Conservation (phyloP, 2,888 invertebrate genomes). For the Eilema caniola region DNA sequence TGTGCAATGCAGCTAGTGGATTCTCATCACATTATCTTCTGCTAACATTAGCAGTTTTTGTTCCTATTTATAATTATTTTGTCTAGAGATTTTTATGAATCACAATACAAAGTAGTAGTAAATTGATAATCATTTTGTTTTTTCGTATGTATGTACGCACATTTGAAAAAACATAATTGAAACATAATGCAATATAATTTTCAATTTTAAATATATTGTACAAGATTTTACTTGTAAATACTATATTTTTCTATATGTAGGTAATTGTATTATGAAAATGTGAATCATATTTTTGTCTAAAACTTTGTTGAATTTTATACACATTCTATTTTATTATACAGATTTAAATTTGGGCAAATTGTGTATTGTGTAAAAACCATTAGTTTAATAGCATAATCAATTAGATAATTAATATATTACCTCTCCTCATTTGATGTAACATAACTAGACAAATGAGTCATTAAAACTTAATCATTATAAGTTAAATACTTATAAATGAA, state of each 20-base stretch:
- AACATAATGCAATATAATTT: not conserved
- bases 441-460: not conserved
- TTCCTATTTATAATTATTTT: constrained; percentile 55
- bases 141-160: not conserved
- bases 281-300: not conserved
- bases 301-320: too few species aligned
- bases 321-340: too few species aligned
- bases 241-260: not conserved
- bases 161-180: not conserved
- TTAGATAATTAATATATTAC: not conserved
- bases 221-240: not conserved
- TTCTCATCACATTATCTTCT: constrained; percentile 50
- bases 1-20: constrained; percentile 89
- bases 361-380: not conserved
- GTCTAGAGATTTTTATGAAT: constrained; percentile 19
- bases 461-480: not conserved
- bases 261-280: not conserved
- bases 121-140: not conserved
- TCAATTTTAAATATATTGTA: not conserved
- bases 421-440: not conserved
- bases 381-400: constrained; percentile 3
- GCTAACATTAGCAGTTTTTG: constrained; percentile 55
- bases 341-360: not conserved
- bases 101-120: not conserved
- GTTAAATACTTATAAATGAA: not conserved